phyloP scores from a whole-genome alignment of 2,888 invertebrate species.

The Cryptus armator region DNA sequence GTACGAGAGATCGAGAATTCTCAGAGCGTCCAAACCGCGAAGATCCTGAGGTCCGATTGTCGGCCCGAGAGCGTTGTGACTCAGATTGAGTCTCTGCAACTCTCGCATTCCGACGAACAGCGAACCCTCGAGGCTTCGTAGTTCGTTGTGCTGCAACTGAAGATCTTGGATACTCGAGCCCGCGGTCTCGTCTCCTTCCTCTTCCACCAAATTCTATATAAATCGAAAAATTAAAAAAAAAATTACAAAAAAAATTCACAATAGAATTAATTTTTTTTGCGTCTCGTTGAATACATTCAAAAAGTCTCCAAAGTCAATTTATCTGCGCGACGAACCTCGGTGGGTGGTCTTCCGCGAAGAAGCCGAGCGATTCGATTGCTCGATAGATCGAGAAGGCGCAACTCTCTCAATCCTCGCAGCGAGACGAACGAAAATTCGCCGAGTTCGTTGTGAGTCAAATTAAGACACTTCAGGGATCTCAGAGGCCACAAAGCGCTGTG shows the following conservation, averaged over 20 bases:
- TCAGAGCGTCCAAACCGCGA: conserved; percentile 91
- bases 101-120: conserved; percentile 90
- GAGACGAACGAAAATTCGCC: conserved; percentile 93
- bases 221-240: conserved; percentile 63
- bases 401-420: conserved; percentile 90
- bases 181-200: conserved; percentile 86
- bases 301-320: not conserved
- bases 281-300: not conserved
- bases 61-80: conserved; percentile 90
- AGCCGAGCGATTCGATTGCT: conserved; percentile 90
- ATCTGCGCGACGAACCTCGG: conserved; percentile 78
- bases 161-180: conserved; percentile 90
- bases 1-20: conserved; percentile 91
- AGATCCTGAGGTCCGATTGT: conserved; percentile 92
- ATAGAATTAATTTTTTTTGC: not conserved
- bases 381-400: conserved; percentile 92
- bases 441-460: conserved; percentile 91
- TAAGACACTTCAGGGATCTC: conserved; percentile 89
- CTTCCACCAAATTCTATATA: conserved; percentile 91
- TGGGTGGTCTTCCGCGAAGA: conserved; percentile 79
- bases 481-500: conserved; percentile 91
- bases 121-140: conserved; percentile 91
- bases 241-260: not conserved
- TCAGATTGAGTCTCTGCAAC: conserved; percentile 90
- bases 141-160: conserved; percentile 90